Base-by-base conservation (phyloP, 2,888 invertebrate species). In the Mimachlamys varia region DNA sequence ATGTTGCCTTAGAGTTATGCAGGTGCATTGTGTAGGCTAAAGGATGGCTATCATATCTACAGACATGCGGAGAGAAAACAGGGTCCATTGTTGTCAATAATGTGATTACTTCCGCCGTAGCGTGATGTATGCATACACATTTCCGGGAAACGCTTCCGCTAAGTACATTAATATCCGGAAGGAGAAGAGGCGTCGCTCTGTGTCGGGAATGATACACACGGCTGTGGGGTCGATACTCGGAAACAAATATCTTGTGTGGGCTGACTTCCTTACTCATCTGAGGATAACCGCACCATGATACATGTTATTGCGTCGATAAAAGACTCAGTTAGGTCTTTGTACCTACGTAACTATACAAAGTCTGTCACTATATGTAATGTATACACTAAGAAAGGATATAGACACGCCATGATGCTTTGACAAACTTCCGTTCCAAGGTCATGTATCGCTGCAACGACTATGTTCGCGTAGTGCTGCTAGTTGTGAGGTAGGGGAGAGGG, bases 101-200 rank as follows among this genome's bases (percentile, higher is more conserved):
- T 7, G 27, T 27, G 76, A 76, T 76, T 76, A 76, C 76, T 76
- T 76, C 76, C 76, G 76, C 76, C 76, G 76, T 13, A 76, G 33
- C 76, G 76, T 76, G 76, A 76, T 76, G 76, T 33, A 76, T 76
- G 76, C 27, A 76, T 27, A 76, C 76, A 76, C 76, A 33, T 76
- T 76, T 76, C 76, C 76, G 76, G 76, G 76, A 76, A 76, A 76
- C 76, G 27, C 76, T 76, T 76, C 76, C 76, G 76, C 76, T 27
- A 76, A 33, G 76, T 33, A 76, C 76, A 27, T 33, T 76, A 76
- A 76, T 76, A 76, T 76, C 76, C 76, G 76, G 76, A 76, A 76
- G 33, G 33, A 76, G 76, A 76, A 76, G 33, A 76, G 33, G 76
- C 76, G 33, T 76, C 58, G 22, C 58, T 58, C 58, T 58, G 58